Evolutionary conservation across 2,797 vertebrate genomes (phyloP).

Genomic region (Champsocephalus esox): DNA sequence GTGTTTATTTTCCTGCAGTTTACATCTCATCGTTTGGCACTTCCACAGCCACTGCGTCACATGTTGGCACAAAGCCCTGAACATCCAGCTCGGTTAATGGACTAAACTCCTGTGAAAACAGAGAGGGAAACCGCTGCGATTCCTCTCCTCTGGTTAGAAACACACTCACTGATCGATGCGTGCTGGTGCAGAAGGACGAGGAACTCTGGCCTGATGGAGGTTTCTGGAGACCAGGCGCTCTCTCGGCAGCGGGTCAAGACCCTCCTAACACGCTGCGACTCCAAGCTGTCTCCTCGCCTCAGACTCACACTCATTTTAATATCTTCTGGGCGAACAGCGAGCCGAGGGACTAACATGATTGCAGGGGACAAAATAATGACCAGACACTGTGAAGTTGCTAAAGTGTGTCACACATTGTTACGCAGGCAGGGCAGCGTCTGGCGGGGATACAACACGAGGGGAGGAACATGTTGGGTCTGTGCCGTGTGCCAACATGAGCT

Average conservation of each 20-base stretch:
- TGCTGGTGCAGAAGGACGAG: constrained; percentile 29
- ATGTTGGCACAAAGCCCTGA: neutral
- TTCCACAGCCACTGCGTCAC: neutral
- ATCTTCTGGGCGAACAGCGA: constrained; percentile 41
- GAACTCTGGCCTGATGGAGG: constrained; percentile 14
- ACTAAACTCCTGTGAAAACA: constrained; percentile 21
- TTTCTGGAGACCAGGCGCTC: constrained; percentile 39
- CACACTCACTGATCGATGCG: constrained; percentile 39
- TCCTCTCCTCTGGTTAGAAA: constrained; percentile 21
- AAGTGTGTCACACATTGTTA: constrained; percentile 53
- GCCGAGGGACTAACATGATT: constrained; percentile 31
- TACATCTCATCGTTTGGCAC: neutral
- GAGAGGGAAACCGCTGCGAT: neutral
- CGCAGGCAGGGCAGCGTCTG: constrained; percentile 17
- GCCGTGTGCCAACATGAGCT: constrained; percentile 6
- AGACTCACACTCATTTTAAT: constrained; percentile 52
- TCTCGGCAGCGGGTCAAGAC: constrained; percentile 47
- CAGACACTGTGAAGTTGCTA: constrained; percentile 41
- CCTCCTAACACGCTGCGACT: constrained; percentile 50
- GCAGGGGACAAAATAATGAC: constrained; percentile 61
- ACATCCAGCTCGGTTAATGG: constrained; percentile 4
- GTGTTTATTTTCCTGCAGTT: too few species aligned
- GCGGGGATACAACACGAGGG: neutral
- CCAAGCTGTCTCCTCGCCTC: constrained; percentile 56
- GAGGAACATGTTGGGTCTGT: neutral